Conservation (phyloP, 2,113 vertebrate species). For the Percopsis transmontana region DNA sequence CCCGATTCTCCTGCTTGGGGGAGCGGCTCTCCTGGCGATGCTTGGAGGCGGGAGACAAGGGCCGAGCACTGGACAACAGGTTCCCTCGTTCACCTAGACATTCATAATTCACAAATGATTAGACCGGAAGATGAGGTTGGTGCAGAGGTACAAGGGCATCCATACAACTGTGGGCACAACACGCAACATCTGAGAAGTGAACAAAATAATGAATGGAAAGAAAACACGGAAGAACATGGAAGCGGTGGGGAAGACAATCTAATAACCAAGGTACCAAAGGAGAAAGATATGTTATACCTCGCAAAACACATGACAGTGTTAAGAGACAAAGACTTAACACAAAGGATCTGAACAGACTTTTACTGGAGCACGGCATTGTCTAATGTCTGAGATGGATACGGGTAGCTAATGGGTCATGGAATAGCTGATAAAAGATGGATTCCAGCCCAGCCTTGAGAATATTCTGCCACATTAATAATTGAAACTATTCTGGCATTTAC, state of each 20-base stretch:
- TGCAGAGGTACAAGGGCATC: not conserved
- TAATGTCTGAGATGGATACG: slow-evolving; percentile 33
- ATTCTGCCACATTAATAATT: slow-evolving; percentile 4
- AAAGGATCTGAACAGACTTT: slow-evolving; percentile 2
- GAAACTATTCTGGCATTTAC: not conserved
- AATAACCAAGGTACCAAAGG: slow-evolving; percentile 25
- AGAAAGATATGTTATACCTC: slow-evolving; percentile 28
- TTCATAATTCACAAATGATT: slow-evolving; percentile 51
- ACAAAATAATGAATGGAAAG: slow-evolving; percentile 31
- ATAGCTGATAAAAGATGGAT: slow-evolving; percentile 61
- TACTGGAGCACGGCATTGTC: slow-evolving; percentile 11
- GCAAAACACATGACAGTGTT: slow-evolving; percentile 15
- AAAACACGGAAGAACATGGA: slow-evolving; percentile 34
- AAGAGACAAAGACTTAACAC: slow-evolving; percentile 12
- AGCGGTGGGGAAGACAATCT: slow-evolving; percentile 22
- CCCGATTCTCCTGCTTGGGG: slow-evolving; percentile 85
- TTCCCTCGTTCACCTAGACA: slow-evolving; percentile 88
- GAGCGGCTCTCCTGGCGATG: slow-evolving; percentile 86
- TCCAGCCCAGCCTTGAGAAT: slow-evolving; percentile 56
- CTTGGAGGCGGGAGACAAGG: slow-evolving; percentile 86
- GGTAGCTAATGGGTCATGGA: slow-evolving; percentile 45
- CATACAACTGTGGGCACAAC: slow-evolving; percentile 4
- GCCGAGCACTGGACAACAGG: slow-evolving; percentile 79
- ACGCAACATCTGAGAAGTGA: slow-evolving; percentile 10
- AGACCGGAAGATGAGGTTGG: slow-evolving; percentile 13